Evolutionary conservation across 2,113 vertebrate genomes (phyloP), one percentile per base, ranked within the genome.

Genomic region (Lagopus muta): DNA sequence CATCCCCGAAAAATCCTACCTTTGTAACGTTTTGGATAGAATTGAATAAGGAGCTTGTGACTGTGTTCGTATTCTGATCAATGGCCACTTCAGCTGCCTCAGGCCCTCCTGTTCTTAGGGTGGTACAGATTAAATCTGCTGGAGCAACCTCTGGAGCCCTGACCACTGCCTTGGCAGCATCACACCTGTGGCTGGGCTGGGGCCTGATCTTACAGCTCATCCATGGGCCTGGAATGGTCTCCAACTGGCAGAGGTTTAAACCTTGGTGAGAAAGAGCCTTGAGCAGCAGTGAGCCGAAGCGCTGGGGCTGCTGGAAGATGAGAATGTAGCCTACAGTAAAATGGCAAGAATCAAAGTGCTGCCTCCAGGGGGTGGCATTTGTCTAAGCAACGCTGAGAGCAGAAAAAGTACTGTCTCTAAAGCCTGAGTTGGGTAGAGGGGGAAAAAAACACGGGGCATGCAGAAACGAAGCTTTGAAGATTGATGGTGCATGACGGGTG

Each of bases 261-360:
- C 43, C 43, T 34, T 3, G 64, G 34, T 73, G 55, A 25, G 65
- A 21, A 40, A 11, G 47, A 11, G n/a, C 32, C 34, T 28, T 28
- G 64, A 40, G 55, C 52, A 28, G 62, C 47, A 5, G 2, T 40
- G 20, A 52, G 50, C 12, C 11, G 40, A 24, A 50, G 69, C 28
- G 81, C 69, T 77, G 72, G 22, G 48, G 22, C 89, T 54, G 57
- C 79, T 58, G 77, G 65, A 36, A 34, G 62, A 60, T 6, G 0
- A 34, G 0, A 32, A 50, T 4, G 58, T 65, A 71, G 57, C 62
- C 28, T 70, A 22, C 21, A 50, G 48, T 52, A 6, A 1, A 66
- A 50, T 6, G 11, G 52, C 32, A n/a, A 87, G 20, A 13, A 2
- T 0, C 0, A 1, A 1, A 1, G 10, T 47, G 7, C 50, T 2